Percentiles rank a stretch among this genome's conserved stretches.
These are phyloP conservation scores for Lochmaea crataegi DNA, from an alignment of 2,888 invertebrate species.

Conservation along the genomic window DNA sequence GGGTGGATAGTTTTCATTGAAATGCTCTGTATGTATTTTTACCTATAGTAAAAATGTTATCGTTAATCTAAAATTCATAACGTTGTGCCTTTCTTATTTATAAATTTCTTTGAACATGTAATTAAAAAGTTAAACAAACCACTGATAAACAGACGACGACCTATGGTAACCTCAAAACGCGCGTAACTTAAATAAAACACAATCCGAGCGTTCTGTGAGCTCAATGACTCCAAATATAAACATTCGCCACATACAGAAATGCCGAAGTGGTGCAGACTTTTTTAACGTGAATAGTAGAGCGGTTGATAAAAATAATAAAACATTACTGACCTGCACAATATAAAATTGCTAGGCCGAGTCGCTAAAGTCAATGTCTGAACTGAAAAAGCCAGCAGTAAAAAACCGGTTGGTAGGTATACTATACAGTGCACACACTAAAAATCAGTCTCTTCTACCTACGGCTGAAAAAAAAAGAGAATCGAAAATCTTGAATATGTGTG, in stretches of 20 bases:
- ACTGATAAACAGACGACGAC: slow-evolving; percentile 17
- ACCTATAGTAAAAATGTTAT: neutral
- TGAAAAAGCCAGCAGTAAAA: slow-evolving; percentile 60
- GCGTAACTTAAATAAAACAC: slow-evolving; percentile 45
- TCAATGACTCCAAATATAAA: slow-evolving; percentile 49
- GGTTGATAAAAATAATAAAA: slow-evolving; percentile 64
- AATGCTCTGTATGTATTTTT: neutral
- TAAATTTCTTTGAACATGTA: slow-evolving; percentile 1
- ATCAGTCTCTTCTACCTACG: slow-evolving; percentile 54
- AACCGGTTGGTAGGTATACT: slow-evolving; percentile 62
- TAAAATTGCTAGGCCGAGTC: slow-evolving; percentile 59
- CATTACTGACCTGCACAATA: slow-evolving; percentile 64
- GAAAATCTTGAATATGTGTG: slow-evolving; percentile 52
- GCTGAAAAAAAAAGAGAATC: slow-evolving; percentile 56
- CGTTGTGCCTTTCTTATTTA: neutral
- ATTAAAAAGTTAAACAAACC: slow-evolving; percentile 7
- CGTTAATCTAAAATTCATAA: neutral
- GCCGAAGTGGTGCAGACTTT: slow-evolving; percentile 52
- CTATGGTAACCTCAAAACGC: slow-evolving; percentile 40
- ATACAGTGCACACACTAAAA: slow-evolving; percentile 58
- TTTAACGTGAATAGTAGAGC: slow-evolving; percentile 57
- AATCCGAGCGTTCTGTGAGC: slow-evolving; percentile 36
- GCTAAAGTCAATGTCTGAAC: slow-evolving; percentile 56
- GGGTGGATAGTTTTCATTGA: too few relatives aligned
- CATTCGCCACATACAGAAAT: slow-evolving; percentile 47